phyloP scores from a whole-genome alignment of 53 echinoderm and acorn worm species.

The Actinopyga echinites region DNA sequence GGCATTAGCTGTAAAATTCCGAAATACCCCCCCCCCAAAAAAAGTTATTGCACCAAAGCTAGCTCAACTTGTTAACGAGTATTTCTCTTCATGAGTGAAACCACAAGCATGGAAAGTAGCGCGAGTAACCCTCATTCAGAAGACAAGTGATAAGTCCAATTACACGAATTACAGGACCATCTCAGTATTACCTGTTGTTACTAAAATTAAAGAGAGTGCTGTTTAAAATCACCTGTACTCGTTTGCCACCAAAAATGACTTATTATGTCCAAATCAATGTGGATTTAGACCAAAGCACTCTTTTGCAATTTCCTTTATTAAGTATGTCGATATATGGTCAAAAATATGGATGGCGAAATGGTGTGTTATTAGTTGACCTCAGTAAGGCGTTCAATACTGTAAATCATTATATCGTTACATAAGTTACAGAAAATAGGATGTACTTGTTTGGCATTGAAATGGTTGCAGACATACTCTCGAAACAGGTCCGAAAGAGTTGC shows the following conservation, averaged over 20 bases:
- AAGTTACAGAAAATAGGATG: too few species aligned
- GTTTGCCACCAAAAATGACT: not conserved
- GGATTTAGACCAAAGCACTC: too few species aligned
- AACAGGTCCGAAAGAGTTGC: too few species aligned
- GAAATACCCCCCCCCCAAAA: not conserved
- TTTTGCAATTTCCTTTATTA: too few species aligned
- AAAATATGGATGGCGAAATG: too few species aligned
- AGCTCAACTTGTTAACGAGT: not conserved
- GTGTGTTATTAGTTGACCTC: too few species aligned
- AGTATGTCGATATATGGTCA: too few species aligned
- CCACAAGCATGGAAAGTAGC: not conserved
- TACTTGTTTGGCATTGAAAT: too few species aligned
- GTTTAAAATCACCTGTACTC: not conserved
- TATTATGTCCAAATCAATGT: too few species aligned
- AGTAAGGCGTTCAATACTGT: too few species aligned
- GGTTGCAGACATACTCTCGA: too few species aligned
- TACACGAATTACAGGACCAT: not conserved
- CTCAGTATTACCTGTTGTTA: not conserved
- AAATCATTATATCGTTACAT: too few species aligned
- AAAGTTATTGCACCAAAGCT: not conserved
- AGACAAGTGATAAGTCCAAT: not conserved
- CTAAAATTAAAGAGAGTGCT: not conserved
- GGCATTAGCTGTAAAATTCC: not conserved
- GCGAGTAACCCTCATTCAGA: not conserved
- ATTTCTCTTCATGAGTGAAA: not conserved